Conservation (phyloP, 2,888 invertebrate species). For the Schizaphis graminum region DNA sequence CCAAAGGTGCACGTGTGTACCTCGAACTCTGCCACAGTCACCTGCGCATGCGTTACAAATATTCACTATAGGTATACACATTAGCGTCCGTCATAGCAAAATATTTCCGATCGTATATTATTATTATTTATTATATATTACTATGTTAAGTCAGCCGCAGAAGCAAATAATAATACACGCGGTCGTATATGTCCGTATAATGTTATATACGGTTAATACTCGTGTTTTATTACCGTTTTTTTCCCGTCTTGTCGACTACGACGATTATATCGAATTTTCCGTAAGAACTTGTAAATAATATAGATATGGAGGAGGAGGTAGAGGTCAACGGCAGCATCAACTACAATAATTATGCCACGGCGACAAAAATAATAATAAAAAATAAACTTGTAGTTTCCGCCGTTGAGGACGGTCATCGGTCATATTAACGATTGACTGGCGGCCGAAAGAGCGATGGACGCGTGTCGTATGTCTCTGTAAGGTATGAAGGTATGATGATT, state of each 20-base stretch:
- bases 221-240: constrained; percentile 30
- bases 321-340: neutral
- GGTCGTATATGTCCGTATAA: neutral
- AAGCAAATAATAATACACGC: neutral
- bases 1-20: neutral
- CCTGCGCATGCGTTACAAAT: neutral
- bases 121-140: neutral
- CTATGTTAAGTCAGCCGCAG: neutral
- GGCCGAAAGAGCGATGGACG: constrained; percentile 20
- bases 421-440: neutral
- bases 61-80: neutral
- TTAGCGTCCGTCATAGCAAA: neutral
- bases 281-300: neutral
- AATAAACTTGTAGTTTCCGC: neutral
- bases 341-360: neutral
- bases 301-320: too few relatives aligned
- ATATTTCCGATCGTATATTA: neutral
- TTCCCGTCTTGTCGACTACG: neutral
- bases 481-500: neutral
- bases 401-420: neutral
- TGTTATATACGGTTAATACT: neutral
- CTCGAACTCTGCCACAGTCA: neutral
- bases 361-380: neutral
- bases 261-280: neutral
- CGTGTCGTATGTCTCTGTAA: neutral